Evolutionary conservation across 2,113 vertebrate genomes (phyloP), one percentile per base, ranked within the genome.

Genomic region (Saccopteryx leptura): DNA sequence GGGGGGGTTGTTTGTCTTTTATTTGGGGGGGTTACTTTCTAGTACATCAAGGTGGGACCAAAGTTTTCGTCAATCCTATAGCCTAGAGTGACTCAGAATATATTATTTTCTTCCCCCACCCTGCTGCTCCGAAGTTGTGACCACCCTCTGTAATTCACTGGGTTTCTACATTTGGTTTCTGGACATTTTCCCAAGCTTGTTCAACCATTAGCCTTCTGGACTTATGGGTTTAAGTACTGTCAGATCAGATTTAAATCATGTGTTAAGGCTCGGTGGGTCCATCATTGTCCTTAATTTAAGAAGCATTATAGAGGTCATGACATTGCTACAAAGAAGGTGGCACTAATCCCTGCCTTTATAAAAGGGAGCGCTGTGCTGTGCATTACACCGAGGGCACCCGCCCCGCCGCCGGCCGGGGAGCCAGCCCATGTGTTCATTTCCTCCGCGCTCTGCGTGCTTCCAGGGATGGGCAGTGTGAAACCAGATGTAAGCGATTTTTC

Each of bases 241-340:
- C 97, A 94, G 92, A 93, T 96, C 93, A 46, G 92, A 96, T 97
- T 95, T 94, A 96, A 95, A 92, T 96, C 97, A 95, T 54, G 76
- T 72, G 90, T 69, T 85, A 56, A 88, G 95, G 90, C 95, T 96
- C 91, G 84, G 93, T 92, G 92, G 91, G 91, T 71, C 96, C 76
- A 75, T 92, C 97, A 87, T 95, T 97, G 96, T 95, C 97, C 85
- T 97, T 94, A 90, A 48, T 87, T 95, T 96, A 96, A 96, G 96
- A 90, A 74, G 96, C 92, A 85, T 93, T 94, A 78, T 54, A 85
- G 93, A 96, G 97, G 96, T 96, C 96, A 94, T 0, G 80, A 88
- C 93, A 93, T 69, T n/a, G 66, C 95, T 66, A 78, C 94, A 90
- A 92, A 93, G 96, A 95, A 96, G 88, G 93, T 90, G 90, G 93